Evolutionary conservation across 2,797 vertebrate genomes (phyloP).

Genomic region (Discoglossus pictus): DNA sequence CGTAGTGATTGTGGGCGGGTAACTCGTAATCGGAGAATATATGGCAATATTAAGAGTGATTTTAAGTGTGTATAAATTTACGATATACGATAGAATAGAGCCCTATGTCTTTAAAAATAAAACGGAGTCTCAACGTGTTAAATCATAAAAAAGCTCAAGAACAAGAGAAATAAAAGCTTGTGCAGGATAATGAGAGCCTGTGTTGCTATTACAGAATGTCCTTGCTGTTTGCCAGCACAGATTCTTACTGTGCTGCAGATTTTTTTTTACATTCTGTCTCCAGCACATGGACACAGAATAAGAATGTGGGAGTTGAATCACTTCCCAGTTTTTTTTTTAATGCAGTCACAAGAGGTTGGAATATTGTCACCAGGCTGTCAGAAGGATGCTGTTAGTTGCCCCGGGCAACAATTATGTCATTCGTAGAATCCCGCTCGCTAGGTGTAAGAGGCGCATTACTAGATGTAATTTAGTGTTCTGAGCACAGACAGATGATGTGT

Average conservation of each 20-base stretch:
- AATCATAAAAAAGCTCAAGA: not conserved
- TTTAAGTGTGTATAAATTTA: too few species aligned
- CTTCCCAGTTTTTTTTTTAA: slow-evolving; percentile 8
- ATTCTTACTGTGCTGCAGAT: slow-evolving; percentile 11
- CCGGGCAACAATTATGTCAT: slow-evolving; percentile 27
- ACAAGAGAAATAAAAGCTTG: not conserved
- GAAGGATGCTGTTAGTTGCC: slow-evolving; percentile 12
- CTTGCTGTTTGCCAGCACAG: slow-evolving; percentile 16
- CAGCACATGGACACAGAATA: slow-evolving; percentile 15
- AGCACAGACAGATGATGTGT: slow-evolving; percentile 5
- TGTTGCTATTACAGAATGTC: slow-evolving; percentile 34
- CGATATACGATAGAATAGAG: too few species aligned
- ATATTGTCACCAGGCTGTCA: slow-evolving; percentile 17
- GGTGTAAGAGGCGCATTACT: slow-evolving; percentile 18
- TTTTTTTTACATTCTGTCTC: slow-evolving; percentile 14
- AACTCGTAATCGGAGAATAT: too few species aligned
- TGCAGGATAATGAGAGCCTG: not conserved
- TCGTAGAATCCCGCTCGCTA: slow-evolving; percentile 2
- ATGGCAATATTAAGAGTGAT: too few species aligned
- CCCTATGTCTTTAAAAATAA: not conserved
- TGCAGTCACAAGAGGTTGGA: slow-evolving; percentile 15
- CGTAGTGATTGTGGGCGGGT: too few species aligned
- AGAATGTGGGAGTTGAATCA: slow-evolving; percentile 19
- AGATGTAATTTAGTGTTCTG: slow-evolving; percentile 10
- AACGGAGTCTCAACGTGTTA: slow-evolving; percentile 10